Conservation (phyloP, 2,797 vertebrate species). For the Pangasius larnaudii region DNA sequence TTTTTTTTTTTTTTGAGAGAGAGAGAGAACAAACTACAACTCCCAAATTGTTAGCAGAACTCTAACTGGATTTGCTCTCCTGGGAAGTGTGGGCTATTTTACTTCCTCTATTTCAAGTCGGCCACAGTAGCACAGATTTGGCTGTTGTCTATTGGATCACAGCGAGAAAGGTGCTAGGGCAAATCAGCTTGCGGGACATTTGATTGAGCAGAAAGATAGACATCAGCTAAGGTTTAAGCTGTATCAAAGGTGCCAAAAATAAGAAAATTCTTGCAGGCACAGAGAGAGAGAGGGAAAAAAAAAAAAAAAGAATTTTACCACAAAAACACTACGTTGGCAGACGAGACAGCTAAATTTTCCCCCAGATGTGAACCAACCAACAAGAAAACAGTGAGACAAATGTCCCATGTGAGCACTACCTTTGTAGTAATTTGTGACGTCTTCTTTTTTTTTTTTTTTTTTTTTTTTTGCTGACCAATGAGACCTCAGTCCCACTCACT, state of each 20-base stretch:
- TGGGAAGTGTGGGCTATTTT: slow-evolving; percentile 40
- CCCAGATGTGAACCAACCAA: too few relatives aligned
- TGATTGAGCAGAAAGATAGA: background rate
- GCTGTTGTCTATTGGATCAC: slow-evolving; percentile 21
- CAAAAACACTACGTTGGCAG: background rate
- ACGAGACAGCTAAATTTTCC: background rate
- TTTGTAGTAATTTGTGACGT: background rate
- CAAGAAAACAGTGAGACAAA: background rate
- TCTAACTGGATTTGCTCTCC: slow-evolving; percentile 29
- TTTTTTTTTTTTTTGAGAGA: background rate
- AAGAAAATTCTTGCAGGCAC: background rate
- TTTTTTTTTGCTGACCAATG: background rate
- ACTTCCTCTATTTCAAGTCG: slow-evolving; percentile 17
- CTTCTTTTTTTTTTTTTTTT: background rate
- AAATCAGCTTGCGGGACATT: slow-evolving; percentile 10
- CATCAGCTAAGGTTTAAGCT: background rate
- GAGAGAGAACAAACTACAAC: slow-evolving; percentile 25
- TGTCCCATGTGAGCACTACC: background rate
- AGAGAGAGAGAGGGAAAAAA: background rate
- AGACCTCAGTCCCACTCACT: background rate
- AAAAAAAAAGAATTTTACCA: background rate
- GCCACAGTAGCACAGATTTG: slow-evolving; percentile 34
- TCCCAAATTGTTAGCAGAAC: slow-evolving; percentile 15
- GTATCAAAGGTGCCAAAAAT: background rate
- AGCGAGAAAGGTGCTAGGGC: background rate